Conservation (phyloP, 2,888 invertebrate species). For the Lissonota sp. region DNA sequence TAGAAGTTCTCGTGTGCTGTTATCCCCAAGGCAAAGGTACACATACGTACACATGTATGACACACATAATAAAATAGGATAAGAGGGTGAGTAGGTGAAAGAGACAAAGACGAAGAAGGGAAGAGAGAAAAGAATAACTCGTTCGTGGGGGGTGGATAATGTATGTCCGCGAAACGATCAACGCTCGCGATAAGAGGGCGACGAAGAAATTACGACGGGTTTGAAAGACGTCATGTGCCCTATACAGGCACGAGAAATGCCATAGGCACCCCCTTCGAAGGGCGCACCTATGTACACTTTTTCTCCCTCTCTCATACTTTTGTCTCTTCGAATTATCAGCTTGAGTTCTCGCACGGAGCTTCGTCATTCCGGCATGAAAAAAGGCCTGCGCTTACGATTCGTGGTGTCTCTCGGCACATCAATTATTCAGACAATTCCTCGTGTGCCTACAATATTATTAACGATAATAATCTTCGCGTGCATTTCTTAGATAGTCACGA, state of each 20-base stretch:
- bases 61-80: constrained; percentile 29
- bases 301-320: background rate
- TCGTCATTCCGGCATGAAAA: constrained; percentile 34
- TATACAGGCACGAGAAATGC: constrained; percentile 41
- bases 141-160: constrained; percentile 45
- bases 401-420: constrained; percentile 30
- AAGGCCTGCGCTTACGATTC: constrained; percentile 23
- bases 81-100: constrained; percentile 64
- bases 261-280: constrained; percentile 20
- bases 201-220: constrained; percentile 65
- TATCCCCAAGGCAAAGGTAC: constrained; percentile 36
- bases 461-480: constrained; percentile 44
- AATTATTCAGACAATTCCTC: constrained; percentile 49
- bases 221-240: constrained; percentile 52
- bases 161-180: constrained; percentile 62
- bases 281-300: constrained; percentile 25
- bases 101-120: constrained; percentile 24
- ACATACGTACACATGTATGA: constrained; percentile 1
- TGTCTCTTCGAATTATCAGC: constrained; percentile 42
- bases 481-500: constrained; percentile 39
- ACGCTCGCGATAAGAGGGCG: constrained; percentile 62
- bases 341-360: constrained; percentile 11
- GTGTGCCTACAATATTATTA: constrained; percentile 47
- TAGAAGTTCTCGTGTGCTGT: constrained; percentile 35
- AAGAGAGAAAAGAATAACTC: constrained; percentile 38